phyloP scores from a whole-genome alignment of 2,888 invertebrate genomes.

The Polydrusus cervinus region DNA sequence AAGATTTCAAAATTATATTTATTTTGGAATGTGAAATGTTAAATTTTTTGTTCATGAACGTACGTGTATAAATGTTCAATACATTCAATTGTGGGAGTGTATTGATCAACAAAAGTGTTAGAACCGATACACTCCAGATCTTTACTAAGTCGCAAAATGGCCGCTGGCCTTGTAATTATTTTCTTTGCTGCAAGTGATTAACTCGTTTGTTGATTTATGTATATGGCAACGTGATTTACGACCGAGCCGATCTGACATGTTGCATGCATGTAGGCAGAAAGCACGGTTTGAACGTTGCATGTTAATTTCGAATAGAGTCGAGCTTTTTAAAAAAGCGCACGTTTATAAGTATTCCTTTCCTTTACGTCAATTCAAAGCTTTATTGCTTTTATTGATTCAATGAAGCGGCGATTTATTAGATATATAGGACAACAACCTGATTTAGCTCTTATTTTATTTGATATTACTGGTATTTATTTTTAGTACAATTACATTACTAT shows the following conservation, averaged over 20 bases:
- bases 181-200: conserved; percentile 71
- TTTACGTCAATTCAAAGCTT: conserved; percentile 43
- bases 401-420: conserved; percentile 28
- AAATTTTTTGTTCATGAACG: too few species aligned
- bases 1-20: too few species aligned
- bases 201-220: conserved; percentile 72
- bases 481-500: too few species aligned
- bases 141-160: conserved; percentile 59
- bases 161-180: conserved; percentile 72
- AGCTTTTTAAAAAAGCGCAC: conserved; percentile 54
- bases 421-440: conserved; percentile 3
- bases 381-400: conserved; percentile 44
- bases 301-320: conserved; percentile 69
- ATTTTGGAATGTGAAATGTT: too few species aligned
- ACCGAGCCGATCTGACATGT: conserved; percentile 69
- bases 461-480: not conserved
- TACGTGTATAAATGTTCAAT: too few species aligned
- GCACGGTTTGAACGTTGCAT: conserved; percentile 70
- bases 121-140: conserved; percentile 38
- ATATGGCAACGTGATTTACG: conserved; percentile 69
- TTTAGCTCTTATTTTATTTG: not conserved
- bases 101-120: conserved; percentile 43
- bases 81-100: conserved; percentile 42
- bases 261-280: conserved; percentile 71
- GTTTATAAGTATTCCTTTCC: conserved; percentile 60